Evolutionary conservation across 2,797 vertebrate species (phyloP).

Genomic region (Balearica regulorum): DNA sequence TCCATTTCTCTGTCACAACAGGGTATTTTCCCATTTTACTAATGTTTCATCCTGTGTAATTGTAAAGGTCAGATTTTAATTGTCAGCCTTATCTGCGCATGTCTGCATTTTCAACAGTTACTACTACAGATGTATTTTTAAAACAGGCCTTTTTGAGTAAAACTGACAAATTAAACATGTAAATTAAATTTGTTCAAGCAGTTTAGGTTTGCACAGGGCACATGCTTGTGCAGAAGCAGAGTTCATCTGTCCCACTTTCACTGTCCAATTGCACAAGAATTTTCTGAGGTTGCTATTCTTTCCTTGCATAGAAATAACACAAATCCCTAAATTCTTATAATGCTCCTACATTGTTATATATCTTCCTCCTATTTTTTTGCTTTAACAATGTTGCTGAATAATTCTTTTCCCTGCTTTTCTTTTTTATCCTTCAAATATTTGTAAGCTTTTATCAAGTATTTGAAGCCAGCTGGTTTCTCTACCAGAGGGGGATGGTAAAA

Average conservation of each 20-base stretch:
- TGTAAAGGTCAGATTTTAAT: not conserved
- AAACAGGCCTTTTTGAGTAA: not conserved
- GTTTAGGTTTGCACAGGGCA: not conserved
- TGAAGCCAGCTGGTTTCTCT: not conserved
- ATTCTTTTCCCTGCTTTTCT: not conserved
- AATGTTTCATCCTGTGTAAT: not conserved
- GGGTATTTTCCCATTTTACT: not conserved
- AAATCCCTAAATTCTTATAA: not conserved
- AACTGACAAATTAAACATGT: not conserved
- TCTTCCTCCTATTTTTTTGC: not conserved
- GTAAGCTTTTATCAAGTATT: not conserved
- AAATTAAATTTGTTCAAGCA: not conserved
- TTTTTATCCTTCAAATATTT: not conserved
- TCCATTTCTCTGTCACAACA: not conserved
- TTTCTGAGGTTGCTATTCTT: not conserved
- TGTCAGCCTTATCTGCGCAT: not conserved
- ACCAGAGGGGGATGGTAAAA: not conserved
- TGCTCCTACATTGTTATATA: not conserved
- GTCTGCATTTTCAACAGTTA: not conserved
- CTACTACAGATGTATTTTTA: not conserved
- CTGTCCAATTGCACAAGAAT: not conserved
- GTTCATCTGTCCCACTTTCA: not conserved
- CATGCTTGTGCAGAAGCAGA: not conserved
- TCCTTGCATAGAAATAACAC: not conserved
- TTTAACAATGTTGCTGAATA: not conserved